These are phyloP conservation scores for Anarrhichthys ocellatus DNA, from an alignment of 2,113 vertebrate species.

Conservation along the genomic window DNA sequence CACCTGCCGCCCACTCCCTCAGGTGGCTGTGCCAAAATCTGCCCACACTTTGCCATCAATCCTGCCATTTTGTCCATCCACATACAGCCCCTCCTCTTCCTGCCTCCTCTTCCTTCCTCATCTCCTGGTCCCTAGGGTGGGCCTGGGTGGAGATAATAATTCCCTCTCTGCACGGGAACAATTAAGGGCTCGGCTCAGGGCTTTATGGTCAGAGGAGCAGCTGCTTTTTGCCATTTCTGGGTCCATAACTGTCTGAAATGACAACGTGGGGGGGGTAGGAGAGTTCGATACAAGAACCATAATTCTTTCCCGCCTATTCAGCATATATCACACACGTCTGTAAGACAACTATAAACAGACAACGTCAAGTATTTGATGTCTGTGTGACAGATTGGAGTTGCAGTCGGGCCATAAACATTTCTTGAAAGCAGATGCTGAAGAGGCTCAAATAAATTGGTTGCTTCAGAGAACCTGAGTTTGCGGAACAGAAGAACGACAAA, in stretches of 20 bases:
- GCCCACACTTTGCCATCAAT: slow-evolving; percentile 66
- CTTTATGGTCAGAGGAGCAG: slow-evolving; percentile 85
- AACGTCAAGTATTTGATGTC: slow-evolving; percentile 54
- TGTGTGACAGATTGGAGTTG: slow-evolving; percentile 59
- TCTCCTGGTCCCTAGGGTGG: slow-evolving; percentile 57
- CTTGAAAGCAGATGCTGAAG: slow-evolving; percentile 45
- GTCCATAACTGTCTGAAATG: slow-evolving; percentile 80
- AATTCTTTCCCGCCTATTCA: slow-evolving; percentile 72
- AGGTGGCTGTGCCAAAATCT: slow-evolving; percentile 70
- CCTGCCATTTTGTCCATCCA: slow-evolving; percentile 57
- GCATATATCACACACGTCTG: slow-evolving; percentile 69
- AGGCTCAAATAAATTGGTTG: slow-evolving; percentile 56
- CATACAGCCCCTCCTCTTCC: slow-evolving; percentile 30
- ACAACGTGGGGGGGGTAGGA: slow-evolving; percentile 55
- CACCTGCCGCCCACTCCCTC: slow-evolving; percentile 74
- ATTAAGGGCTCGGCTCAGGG: slow-evolving; percentile 78
- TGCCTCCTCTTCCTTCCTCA: slow-evolving; percentile 42
- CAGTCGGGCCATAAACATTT: slow-evolving; percentile 53
- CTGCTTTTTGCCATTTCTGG: slow-evolving; percentile 79
- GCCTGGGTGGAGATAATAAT: slow-evolving; percentile 73
- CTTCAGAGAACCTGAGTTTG: slow-evolving; percentile 44
- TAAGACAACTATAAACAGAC: slow-evolving; percentile 73
- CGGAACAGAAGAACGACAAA: not conserved
- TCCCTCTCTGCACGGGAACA: slow-evolving; percentile 74
- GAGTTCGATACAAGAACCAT: slow-evolving; percentile 64